Conservation (phyloP, 2,888 invertebrate genomes). For the Calliphora vomitoria region DNA sequence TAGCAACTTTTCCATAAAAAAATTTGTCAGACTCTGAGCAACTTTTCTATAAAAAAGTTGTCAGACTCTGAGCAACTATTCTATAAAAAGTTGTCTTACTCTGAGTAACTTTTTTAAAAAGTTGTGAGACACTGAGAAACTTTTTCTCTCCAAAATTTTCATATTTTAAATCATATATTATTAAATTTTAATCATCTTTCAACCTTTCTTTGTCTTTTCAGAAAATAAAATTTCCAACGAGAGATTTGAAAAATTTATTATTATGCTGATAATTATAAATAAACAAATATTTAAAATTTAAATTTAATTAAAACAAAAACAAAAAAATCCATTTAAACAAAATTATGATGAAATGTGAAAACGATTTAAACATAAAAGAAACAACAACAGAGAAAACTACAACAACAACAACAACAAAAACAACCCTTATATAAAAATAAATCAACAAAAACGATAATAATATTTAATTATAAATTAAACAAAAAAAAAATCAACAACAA, state of each 20-base stretch:
- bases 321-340: conserved; percentile 72
- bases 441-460: conserved; percentile 77
- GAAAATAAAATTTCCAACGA: conserved; percentile 83
- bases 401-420: conserved; percentile 58
- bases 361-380: conserved; percentile 61
- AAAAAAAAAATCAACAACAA: conserved; percentile 74
- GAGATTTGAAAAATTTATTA: conserved; percentile 82
- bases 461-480: conserved; percentile 81
- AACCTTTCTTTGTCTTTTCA: conserved; percentile 76
- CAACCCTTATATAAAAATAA: conserved; percentile 68
- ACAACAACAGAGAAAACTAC: conserved; percentile 36
- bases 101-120: neutral
- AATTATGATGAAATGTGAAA: conserved; percentile 77
- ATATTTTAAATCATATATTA: neutral
- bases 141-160: neutral
- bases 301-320: conserved; percentile 75
- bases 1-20: neutral
- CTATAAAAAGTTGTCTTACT: neutral
- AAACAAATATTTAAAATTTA: conserved; percentile 83
- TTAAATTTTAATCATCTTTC: neutral
- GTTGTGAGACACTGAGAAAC: neutral
- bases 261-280: conserved; percentile 84
- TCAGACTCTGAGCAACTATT: neutral
- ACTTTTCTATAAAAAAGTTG: neutral
- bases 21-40: neutral